phyloP scores from a whole-genome alignment of 2,797 vertebrate species.

The Clamator glandarius region DNA sequence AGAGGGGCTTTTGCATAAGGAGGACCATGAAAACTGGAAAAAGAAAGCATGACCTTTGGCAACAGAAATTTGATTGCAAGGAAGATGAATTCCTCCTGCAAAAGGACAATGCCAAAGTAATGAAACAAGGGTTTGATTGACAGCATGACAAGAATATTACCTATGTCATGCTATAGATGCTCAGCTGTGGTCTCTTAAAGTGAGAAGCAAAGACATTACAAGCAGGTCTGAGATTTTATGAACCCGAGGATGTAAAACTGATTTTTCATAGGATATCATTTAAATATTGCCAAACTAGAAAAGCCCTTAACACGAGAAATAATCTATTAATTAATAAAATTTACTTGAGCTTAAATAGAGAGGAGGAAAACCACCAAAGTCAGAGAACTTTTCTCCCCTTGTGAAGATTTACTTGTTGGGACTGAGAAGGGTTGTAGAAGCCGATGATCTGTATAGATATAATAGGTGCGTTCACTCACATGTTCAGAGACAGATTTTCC shows the following conservation, averaged over 20 bases:
- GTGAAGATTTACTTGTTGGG: neutral
- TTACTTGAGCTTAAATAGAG: neutral
- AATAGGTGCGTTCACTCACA: neutral
- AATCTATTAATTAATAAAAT: neutral
- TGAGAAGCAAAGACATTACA: neutral
- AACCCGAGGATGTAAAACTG: neutral
- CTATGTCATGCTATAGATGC: neutral
- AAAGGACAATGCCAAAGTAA: conserved; percentile 37
- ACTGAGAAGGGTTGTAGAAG: neutral
- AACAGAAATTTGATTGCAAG: conserved; percentile 36
- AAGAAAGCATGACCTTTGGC: neutral
- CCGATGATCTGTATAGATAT: neutral
- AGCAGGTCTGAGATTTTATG: neutral
- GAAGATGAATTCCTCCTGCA: conserved; percentile 10
- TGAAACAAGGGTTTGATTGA: conserved; percentile 54
- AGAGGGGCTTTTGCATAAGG: neutral
- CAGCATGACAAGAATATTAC: conserved; percentile 33
- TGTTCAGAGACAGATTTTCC: neutral
- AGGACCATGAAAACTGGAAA: neutral
- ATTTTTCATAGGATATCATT: neutral
- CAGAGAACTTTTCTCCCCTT: neutral
- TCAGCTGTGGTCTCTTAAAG: neutral
- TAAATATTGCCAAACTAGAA: neutral
- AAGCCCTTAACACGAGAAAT: neutral
- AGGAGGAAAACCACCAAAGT: neutral